Evolutionary conservation across 2,797 vertebrate genomes (phyloP), one percentile per base, ranked within the genome.

Genomic region (Triplophysa bombifrons): DNA sequence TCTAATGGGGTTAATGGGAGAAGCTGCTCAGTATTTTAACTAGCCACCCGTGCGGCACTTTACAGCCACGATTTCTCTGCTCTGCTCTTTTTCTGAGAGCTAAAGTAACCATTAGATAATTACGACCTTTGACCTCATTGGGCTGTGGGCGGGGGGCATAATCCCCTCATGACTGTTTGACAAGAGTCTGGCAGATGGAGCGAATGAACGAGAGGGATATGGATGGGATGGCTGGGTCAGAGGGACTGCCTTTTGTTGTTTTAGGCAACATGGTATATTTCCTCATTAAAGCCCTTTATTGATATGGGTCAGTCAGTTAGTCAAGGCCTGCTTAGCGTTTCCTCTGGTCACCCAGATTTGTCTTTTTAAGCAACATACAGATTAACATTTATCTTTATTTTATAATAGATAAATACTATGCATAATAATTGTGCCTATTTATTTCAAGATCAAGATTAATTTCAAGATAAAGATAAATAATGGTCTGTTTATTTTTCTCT

Each of bases 31-130:
- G 17, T 77, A 20, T 80, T 78, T 74, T 66, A 77, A 67, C 73
- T 58, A 68, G 38, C 70, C 51, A 27, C 53, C 53, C 5, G 11
- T 48, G 41, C 41, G 25, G 20, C 61, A 27, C 64, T 76, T 77
- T 72, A 44, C 66, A 22, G 48, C 34, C 69, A 76, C 41, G 20
- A n/a, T 78, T 58, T 38, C 27, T 81, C 78, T 69, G 76, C 75
- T 81, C 74, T 38, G 34, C 34, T 75, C 66, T 58, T 61, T 19
- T 53, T 56, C 63, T 60, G 46, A 70, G 72, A 64, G 51, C 65
- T 73, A 55, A n/a, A 20, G n/a, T 55, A 78, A 80, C 63, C 74
- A 82, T 88, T 82, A 84, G 87, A 86, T 85, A 82, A 85, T 88
- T 82, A 63, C 83, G 82, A 85, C 78, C 84, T 80, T 38, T 85